phyloP scores from a whole-genome alignment of 2,113 vertebrate species.

The Galbula dea region DNA sequence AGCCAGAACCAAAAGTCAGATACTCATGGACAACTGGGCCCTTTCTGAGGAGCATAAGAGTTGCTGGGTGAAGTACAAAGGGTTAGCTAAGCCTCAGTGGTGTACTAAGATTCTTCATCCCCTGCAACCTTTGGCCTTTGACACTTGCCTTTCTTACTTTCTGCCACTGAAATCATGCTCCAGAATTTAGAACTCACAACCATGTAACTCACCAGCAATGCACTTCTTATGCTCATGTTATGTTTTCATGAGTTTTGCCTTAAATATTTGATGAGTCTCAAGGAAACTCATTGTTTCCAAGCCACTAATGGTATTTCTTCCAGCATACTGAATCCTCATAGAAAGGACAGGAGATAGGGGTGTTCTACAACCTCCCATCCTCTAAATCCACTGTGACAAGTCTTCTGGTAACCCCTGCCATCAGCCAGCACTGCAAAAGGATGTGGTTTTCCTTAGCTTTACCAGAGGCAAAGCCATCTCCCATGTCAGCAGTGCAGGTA shows the following conservation, averaged over 20 bases:
- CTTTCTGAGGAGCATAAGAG: background rate
- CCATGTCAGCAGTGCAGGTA: background rate
- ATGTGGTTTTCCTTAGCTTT: background rate
- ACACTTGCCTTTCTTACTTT: background rate
- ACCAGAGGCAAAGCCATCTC: background rate
- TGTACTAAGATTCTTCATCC: background rate
- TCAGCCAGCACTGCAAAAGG: background rate
- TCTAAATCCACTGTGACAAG: background rate
- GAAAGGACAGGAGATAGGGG: background rate
- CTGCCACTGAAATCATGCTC: background rate
- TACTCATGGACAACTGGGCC: background rate
- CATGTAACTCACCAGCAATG: background rate
- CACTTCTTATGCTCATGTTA: background rate
- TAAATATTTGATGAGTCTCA: background rate
- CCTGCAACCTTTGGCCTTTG: background rate
- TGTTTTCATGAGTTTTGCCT: background rate
- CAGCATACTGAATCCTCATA: background rate
- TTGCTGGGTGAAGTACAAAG: background rate
- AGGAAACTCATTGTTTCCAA: background rate
- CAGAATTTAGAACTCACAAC: background rate
- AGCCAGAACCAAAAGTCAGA: background rate
- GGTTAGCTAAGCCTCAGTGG: background rate
- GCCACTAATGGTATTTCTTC: background rate
- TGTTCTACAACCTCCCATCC: background rate
- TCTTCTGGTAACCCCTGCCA: background rate